These are phyloP conservation scores for Scaptomyza polygonia DNA, from an alignment of 2,888 invertebrate genomes.

Conservation along the genomic window DNA sequence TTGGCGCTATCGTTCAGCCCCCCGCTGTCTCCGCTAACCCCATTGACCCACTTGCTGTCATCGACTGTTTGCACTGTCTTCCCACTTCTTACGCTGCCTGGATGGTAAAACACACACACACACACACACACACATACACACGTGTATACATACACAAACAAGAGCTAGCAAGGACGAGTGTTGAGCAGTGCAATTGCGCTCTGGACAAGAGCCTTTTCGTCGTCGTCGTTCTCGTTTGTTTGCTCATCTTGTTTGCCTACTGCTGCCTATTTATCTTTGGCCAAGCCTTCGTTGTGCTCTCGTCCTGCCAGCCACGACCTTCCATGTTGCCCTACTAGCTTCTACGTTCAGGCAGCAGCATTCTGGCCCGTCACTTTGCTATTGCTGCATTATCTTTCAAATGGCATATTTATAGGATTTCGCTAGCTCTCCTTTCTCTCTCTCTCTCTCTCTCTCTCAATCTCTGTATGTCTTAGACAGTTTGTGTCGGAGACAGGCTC, in stretches of 20 bases:
- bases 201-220: slow-evolving; percentile 15
- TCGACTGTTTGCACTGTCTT: slow-evolving; percentile 43
- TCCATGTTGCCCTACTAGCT: slow-evolving; percentile 8
- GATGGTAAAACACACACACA: slow-evolving; percentile 1
- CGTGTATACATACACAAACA: background rate
- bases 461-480: slow-evolving; percentile 6
- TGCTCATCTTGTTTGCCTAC: slow-evolving; percentile 75
- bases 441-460: slow-evolving; percentile 10
- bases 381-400: slow-evolving; percentile 81
- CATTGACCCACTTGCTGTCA: background rate
- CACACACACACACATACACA: background rate
- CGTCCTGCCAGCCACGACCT: background rate
- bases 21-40: background rate
- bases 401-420: slow-evolving; percentile 81
- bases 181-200: slow-evolving; percentile 34
- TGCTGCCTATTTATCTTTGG: slow-evolving; percentile 77
- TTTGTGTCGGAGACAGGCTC: slow-evolving; percentile 38
- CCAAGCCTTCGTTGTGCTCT: slow-evolving; percentile 32
- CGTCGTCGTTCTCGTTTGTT: slow-evolving; percentile 39
- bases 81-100: slow-evolving; percentile 20
- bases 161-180: slow-evolving; percentile 11
- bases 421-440: slow-evolving; percentile 23
- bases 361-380: slow-evolving; percentile 63
- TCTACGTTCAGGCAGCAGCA: slow-evolving; percentile 26
- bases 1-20: slow-evolving; percentile 33